Conservation (phyloP, 1,140 invertebrate species). For the Trichonephila clavata region DNA sequence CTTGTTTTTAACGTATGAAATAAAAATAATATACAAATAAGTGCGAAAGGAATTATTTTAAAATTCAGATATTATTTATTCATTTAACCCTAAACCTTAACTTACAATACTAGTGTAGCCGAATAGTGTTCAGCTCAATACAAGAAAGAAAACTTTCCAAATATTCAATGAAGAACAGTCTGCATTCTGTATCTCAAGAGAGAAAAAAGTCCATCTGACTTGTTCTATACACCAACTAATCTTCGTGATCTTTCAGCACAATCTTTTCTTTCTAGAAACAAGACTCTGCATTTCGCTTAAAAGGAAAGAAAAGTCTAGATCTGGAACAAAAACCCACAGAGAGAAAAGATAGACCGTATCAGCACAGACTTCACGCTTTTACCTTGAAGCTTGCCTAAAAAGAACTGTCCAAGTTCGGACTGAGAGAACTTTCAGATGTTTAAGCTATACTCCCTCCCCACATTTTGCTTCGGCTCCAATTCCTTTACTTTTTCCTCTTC, state of each 20-base stretch:
- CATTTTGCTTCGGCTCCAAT: neutral
- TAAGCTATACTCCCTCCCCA: neutral
- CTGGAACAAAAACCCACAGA: conserved; percentile 9
- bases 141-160: neutral
- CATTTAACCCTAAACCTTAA: too few species aligned
- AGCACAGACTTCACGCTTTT: conserved; percentile 20
- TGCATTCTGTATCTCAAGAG: neutral
- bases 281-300: conserved; percentile 17
- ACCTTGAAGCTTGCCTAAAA: neutral
- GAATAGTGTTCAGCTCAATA: too few species aligned
- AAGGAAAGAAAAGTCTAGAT: neutral
- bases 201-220: neutral
- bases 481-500: neutral
- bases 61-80: too few species aligned
- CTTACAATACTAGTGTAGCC: too few species aligned
- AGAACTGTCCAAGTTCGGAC: neutral
- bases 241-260: conserved; percentile 15
- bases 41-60: too few species aligned
- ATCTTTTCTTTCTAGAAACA: conserved; percentile 11
- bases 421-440: neutral
- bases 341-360: conserved; percentile 31
- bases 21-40: too few species aligned
- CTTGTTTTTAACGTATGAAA: too few species aligned
- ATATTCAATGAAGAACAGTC: neutral
- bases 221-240: neutral